Evolutionary conservation across 1,140 invertebrate species (phyloP), one percentile per base, ranked within the genome.

Genomic region (Drosophila parabipectinata): DNA sequence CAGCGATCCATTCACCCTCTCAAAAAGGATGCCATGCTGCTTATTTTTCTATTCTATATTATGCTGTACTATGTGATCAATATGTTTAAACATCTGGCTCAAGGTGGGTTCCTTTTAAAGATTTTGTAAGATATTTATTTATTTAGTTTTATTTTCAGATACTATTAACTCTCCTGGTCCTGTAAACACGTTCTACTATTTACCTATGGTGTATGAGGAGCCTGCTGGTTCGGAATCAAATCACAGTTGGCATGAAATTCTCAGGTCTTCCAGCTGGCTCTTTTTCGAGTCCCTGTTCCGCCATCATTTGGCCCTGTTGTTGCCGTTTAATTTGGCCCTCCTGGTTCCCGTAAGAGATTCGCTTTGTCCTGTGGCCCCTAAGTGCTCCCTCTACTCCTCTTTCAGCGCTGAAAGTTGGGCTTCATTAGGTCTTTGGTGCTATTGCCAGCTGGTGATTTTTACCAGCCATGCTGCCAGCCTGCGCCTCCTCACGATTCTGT

Each of bases 31-130:
- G 81, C 82, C 4, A 3, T 69, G n/a, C 41, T 74, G 24, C 59
- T 84, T 0, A 34, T 77, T 5, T 12, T 85, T 9, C 80, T n/a
- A n/a, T n/a, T 81, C 37, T 85, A 82, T 51, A n/a, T 59, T 7
- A 45, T 69, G 8, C 47, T 85, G 7, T 85, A 81, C 28, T 62
- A 69, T 32, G 48, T 84, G 10, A 77, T 83, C 28, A 85, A 85
- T 60, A 56, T 66, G 18, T 84, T 84, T 12, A 84, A 84, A 39
- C 72, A 77, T 24, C n/a, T 81, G 39, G 77, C 77, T 0, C 81
- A 85, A 21, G 48, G 82, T 85, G 10, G 39, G 72, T 52, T 60
- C 1, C 15, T 26, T 2, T 1, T 8, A 18, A 4, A 26, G 0
- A 7, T 4, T 8, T 2, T 8, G 2, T 8, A 18, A 21, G 0